Percentiles rank a stretch among this genome's conserved stretches.
Evolutionary conservation across 2,888 invertebrate species (phyloP).

Genomic region (Ptychoptera contaminata): DNA sequence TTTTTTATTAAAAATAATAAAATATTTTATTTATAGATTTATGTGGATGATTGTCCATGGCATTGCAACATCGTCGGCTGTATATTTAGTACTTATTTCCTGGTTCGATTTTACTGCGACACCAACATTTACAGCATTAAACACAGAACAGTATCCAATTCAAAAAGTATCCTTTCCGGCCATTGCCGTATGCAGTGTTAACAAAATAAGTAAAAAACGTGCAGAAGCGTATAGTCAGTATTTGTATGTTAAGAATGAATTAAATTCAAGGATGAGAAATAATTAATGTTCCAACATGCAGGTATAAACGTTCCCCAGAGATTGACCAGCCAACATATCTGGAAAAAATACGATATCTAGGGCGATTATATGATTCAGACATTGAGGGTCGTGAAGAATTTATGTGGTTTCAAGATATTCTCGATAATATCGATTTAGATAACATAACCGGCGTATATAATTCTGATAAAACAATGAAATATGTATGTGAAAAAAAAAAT

Average conservation of each 20-base stretch:
- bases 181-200: slow-evolving; percentile 38
- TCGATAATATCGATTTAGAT: slow-evolving; percentile 14
- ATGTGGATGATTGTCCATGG: slow-evolving; percentile 19
- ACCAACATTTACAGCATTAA: slow-evolving; percentile 33
- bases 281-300: background rate
- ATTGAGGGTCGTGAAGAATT: slow-evolving; percentile 10
- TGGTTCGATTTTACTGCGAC: slow-evolving; percentile 18
- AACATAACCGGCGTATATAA: slow-evolving; percentile 17
- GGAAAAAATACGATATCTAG: slow-evolving; percentile 10
- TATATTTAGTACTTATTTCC: slow-evolving; percentile 14
- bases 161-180: slow-evolving; percentile 38
- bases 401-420: slow-evolving; percentile 16
- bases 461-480: slow-evolving; percentile 16
- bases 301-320: background rate
- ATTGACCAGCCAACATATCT: slow-evolving; percentile 1
- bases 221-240: slow-evolving; percentile 22
- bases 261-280: background rate
- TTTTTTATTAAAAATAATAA: background rate
- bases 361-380: slow-evolving; percentile 13
- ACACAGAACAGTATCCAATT: slow-evolving; percentile 34
- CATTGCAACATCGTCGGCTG: slow-evolving; percentile 14
- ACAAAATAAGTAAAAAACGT: slow-evolving; percentile 36
- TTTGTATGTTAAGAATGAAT: slow-evolving; percentile 24
- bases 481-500: slow-evolving; percentile 4
- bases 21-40: slow-evolving; percentile 13